Base-by-base conservation (phyloP, 2,888 invertebrate species). In the Antheraea yamamai region DNA sequence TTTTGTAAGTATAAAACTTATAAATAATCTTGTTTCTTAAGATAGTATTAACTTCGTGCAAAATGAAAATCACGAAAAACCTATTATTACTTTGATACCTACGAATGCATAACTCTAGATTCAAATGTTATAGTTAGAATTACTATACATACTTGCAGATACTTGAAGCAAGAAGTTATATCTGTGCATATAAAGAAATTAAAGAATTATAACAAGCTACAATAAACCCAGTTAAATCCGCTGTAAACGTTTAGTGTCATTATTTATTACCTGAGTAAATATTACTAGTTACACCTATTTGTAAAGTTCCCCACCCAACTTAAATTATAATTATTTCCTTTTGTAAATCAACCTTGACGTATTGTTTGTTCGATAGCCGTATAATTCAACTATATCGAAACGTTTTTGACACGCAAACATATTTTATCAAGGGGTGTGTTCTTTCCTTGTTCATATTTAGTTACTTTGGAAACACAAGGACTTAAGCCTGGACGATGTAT, bases 261-360 rank as follows among this genome's bases (percentile, higher is more conserved):
- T 16, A 16, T 30, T 30, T 30, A 20, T 66, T 66, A 26, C 39
- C 73, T 58, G 47, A 74, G 26, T 73, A 39, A 72, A 72, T 20
- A 1, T 61, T 61, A 72, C 76, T 76, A 76, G 75, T 26, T 78
- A 78, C 76, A 74, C 77, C 73, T 75, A 73, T 72, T 74, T 35
- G 16, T 55, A 74, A 30, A 73, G 35, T 35, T 26, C 68, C 64
- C 30, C 52, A 58, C 76, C 78, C 76, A 77, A 66, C 16, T 6
- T 74, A 78, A 75, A 76, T 75, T 78, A 75, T 76, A 78, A 78
- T 79, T 79, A 71, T 77, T 78, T 79, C 77, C 79, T 74, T 75
- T 76, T 72, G 73, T 75, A 74, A 75, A 61, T 72, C 73, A 39
- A n/a, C 39, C 39, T 39, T 20, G 72, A 72, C 72, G 30, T 58